Base-by-base conservation (phyloP, 2,888 invertebrate genomes). In the Drosophila lutescens region DNA sequence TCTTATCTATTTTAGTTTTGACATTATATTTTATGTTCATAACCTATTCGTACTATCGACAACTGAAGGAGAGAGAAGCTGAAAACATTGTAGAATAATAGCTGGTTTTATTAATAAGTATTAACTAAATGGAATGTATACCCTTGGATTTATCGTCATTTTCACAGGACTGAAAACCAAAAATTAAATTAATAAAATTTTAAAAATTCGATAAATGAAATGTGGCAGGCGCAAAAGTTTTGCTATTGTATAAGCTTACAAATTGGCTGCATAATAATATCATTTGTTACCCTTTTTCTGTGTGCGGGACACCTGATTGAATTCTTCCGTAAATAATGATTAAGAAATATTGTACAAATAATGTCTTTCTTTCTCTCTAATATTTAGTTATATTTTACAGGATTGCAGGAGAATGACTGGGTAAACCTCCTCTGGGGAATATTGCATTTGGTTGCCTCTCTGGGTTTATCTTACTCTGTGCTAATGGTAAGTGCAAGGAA, bases 21-120 rank as follows among this genome's bases (percentile, higher is more conserved):
- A 47, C n/a, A 2, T 3, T 5, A 1, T 40, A 23, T 17, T 58
- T 50, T 46, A 13, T 73, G 12, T 57, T 41, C 34, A 68, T 73
- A 20, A 56, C 40, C 0, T 10, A n/a, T 23, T 72, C 58, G 2
- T 62, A 50, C 44, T 74, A 57, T 38, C 5, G 32, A n/a, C n/a
- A 47, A 15, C 15, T 56, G 15, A 55, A 20, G 17, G 4, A 15
- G 10, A 7, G 7, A 15, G 6, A 4, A 41, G 13, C 1, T n/a
- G 23, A 36, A 43, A 44, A 32, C 50, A 0, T 13, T 23, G 13
- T 0, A 4, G 10, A 40, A 26, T 10, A 8, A 41, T n/a, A 17
- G 40, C 12, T 12, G 5, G 1, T 34, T 12, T 12, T 34, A 7
- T 26, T 32, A 32, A 10, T 9, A 32, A 32, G 10, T 10, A 32